phyloP scores from a whole-genome alignment of 2,888 invertebrate species.

The Philonicus albiceps region DNA sequence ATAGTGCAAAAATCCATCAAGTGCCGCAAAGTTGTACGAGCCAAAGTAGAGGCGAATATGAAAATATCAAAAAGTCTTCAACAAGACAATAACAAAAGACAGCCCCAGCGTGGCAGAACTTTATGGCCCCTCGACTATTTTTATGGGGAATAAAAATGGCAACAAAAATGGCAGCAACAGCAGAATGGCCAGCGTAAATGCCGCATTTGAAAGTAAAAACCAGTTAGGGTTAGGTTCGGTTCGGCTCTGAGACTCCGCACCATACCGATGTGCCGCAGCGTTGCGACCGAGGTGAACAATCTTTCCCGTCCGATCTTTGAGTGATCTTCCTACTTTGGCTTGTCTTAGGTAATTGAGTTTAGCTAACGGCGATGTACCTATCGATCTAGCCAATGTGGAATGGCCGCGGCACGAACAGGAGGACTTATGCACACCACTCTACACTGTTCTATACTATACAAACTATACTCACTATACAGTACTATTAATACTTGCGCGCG shows the following conservation, averaged over 20 bases:
- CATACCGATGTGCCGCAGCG: neutral
- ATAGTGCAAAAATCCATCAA: constrained; percentile 3
- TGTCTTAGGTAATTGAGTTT: constrained; percentile 43
- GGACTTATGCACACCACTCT: neutral
- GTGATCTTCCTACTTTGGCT: constrained; percentile 50
- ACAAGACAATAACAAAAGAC: constrained; percentile 7
- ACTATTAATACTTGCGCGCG: neutral
- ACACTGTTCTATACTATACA: too few species aligned
- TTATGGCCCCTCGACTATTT: neutral
- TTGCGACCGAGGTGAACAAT: constrained; percentile 12
- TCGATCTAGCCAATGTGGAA: neutral
- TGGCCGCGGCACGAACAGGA: constrained; percentile 10
- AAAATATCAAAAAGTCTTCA: neutral
- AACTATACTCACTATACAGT: too few species aligned
- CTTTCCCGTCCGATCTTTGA: constrained; percentile 43
- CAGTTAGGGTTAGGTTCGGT: constrained; percentile 48
- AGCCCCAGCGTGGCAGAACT: neutral
- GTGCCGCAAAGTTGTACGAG: neutral
- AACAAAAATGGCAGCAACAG: neutral
- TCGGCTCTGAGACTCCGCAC: neutral
- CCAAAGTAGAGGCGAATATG: neutral
- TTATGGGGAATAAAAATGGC: neutral
- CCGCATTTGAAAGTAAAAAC: constrained; percentile 52
- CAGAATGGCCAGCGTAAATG: constrained; percentile 44
- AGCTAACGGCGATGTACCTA: constrained; percentile 14